Evolutionary conservation across 1,140 invertebrate species (phyloP), one percentile per base, ranked within the genome.

Genomic region (Drosophila orena): DNA sequence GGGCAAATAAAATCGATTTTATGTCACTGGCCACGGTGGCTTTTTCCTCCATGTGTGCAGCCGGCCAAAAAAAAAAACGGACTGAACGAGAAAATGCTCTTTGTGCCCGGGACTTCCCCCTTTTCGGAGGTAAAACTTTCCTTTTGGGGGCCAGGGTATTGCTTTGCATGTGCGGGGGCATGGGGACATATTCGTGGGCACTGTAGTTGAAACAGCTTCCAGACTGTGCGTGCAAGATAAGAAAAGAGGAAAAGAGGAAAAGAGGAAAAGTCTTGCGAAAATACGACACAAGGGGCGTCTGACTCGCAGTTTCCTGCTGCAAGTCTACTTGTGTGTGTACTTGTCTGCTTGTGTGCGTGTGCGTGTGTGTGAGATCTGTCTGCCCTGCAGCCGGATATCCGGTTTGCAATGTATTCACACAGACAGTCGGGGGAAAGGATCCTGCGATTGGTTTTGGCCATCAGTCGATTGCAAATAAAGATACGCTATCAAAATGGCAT

Each of bases 311-410:
- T 65, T 71, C 71, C 27, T 24, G 61, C 37, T 85, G 80, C 81
- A 85, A 42, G 59, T 34, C 27, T 34, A 50, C 27, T 49, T 49
- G 4, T 27, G 47, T 34, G 30, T 30, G 27, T 30, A 5, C 17
- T 17, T 17, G 59, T 34, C 27, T 34, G 34, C 27, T 49, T 49
- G 4, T 27, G 47, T 34, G 30, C 8, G 27, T 30, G 0, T 17
- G 24, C 24, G 27, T 7, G 22, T 47, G 27, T 50, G 47, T 30
- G 30, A 52, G 53, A 37, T 49, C 43, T 71, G 81, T 88, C 81
- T 86, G 83, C 72, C 61, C 38, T 72, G 83, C 76, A 89, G 76
- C 84, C 79, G 83, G 84, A 88, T 89, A 84, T 89, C 83, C 83
- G 83, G 72, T 89, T 83, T 68, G 72, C 46, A 86, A 74, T 76